A percentile compares a stretch with the other conserved stretches of the same genome.
These are phyloP conservation scores for Calameuta pallipes DNA, from an alignment of 2,888 invertebrate genomes.

Conservation along the genomic window DNA sequence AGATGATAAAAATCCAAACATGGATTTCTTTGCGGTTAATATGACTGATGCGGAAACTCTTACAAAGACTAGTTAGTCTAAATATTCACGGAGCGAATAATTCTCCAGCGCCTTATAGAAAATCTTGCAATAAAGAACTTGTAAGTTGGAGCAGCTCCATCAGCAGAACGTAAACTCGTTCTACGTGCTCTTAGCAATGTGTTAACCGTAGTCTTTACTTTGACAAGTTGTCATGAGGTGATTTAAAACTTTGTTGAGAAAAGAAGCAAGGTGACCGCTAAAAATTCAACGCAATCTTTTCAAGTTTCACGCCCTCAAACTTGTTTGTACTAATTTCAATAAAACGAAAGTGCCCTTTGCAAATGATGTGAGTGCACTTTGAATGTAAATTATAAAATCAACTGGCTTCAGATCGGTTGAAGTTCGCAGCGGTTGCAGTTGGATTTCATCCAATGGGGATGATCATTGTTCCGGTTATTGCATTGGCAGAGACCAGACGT, in stretches of 20 bases:
- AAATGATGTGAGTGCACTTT: not conserved
- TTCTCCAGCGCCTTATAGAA: not conserved
- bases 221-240: not conserved
- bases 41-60: too few species aligned
- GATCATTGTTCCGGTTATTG: slow-evolving; percentile 54
- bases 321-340: not conserved
- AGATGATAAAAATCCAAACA: too few species aligned
- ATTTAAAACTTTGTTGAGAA: not conserved
- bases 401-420: not conserved
- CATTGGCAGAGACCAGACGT: slow-evolving; percentile 40
- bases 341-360: not conserved
- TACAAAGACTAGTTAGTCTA: too few species aligned
- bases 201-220: not conserved
- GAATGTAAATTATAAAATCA: not conserved
- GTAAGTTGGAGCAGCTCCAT: not conserved
- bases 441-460: slow-evolving; percentile 53
- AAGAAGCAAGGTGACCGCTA: not conserved
- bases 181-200: not conserved
- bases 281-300: not conserved
- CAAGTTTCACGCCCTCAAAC: not conserved
- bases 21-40: too few species aligned
- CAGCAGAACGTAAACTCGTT: not conserved
- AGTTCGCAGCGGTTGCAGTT: slow-evolving; percentile 27
- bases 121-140: not conserved
- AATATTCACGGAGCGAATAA: too few species aligned